A percentile compares a stretch with the other conserved stretches of the same genome.
These are phyloP conservation scores for Sakesphorus luctuosus DNA, from an alignment of 2,113 vertebrate genomes.

Conservation along the genomic window DNA sequence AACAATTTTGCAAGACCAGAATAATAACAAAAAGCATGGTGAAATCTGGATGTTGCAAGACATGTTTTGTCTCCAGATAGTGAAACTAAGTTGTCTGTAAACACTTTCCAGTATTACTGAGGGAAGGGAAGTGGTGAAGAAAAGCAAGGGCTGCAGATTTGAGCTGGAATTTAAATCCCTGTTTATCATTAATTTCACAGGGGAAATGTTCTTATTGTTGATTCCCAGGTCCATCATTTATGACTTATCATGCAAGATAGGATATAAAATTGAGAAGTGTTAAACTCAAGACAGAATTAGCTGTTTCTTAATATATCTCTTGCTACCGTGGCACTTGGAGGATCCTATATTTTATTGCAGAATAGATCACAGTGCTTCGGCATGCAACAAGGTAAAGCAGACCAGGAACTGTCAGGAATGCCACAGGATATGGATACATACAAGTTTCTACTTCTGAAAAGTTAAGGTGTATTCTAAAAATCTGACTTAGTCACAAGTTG, in stretches of 20 bases:
- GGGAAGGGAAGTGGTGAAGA: neutral
- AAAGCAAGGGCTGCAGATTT: neutral
- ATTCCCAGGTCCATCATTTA: neutral
- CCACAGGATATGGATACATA: neutral
- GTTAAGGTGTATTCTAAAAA: neutral
- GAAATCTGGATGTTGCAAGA: neutral
- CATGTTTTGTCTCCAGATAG: neutral
- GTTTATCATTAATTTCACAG: neutral
- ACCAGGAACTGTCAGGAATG: neutral
- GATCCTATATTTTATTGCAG: neutral
- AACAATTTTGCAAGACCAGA: neutral
- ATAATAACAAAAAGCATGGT: neutral
- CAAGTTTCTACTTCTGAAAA: neutral
- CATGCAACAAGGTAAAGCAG: slow-evolving; percentile 14
- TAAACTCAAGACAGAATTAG: neutral
- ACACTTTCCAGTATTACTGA: neutral
- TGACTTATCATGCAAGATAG: neutral
- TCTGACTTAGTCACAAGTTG: neutral
- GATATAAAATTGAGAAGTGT: neutral
- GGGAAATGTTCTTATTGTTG: neutral
- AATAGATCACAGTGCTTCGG: slow-evolving; percentile 10
- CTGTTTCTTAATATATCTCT: neutral
- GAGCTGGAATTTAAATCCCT: neutral
- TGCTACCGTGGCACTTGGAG: neutral
- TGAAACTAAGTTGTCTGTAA: neutral